phyloP scores from a whole-genome alignment of 2,113 vertebrate species.

The Rhinogobius similis region DNA sequence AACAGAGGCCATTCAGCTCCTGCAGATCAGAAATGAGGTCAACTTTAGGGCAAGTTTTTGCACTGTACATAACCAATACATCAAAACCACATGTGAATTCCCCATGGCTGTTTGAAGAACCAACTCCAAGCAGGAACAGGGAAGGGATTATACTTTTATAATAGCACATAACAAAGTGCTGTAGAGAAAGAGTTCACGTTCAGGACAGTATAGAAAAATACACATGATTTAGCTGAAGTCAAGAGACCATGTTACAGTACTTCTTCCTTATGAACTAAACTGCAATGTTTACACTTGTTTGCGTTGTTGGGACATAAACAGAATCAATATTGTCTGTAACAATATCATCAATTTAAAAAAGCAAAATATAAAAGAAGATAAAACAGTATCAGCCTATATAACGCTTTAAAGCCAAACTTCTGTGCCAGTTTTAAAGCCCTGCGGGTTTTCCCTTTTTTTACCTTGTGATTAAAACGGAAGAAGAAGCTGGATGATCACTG shows the following conservation, averaged over 20 bases:
- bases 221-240: not conserved
- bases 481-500: not conserved
- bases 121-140: not conserved
- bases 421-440: slow-evolving; percentile 10
- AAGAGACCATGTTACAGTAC: not conserved
- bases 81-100: not conserved
- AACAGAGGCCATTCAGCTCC: slow-evolving; percentile 92
- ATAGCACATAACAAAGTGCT: not conserved
- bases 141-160: not conserved
- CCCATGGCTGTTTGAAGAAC: not conserved
- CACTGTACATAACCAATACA: not conserved
- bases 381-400: not conserved
- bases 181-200: not conserved
- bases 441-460: slow-evolving; percentile 4
- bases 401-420: slow-evolving; percentile 8
- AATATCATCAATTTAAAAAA: not conserved
- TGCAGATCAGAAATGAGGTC: slow-evolving; percentile 52
- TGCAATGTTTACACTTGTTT: not conserved
- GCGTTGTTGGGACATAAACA: not conserved
- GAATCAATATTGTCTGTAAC: too few species aligned
- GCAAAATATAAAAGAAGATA: not conserved
- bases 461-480: slow-evolving; percentile 23
- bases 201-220: not conserved
- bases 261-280: not conserved
- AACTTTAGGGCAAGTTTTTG: slow-evolving; percentile 1